A percentile compares a stretch with the other conserved stretches of the same genome.
phyloP scores from a whole-genome alignment of 1,140 invertebrate genomes.

The Eueides isabella region DNA sequence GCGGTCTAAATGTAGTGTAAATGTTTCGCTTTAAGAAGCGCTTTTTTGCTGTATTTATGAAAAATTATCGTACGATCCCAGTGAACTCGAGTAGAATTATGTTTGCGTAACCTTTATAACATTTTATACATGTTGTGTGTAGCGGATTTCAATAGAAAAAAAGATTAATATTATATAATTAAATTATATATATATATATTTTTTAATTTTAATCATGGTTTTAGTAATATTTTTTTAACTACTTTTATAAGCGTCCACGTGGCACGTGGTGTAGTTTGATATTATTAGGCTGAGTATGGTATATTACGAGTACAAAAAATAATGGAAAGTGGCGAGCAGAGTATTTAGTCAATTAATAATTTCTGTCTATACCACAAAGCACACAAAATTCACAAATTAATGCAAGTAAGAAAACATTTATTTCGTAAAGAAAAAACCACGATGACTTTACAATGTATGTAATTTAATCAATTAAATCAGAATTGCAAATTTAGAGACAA shows the following conservation, averaged over 20 bases:
- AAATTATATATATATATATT: too few species aligned
- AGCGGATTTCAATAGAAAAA: constrained; percentile 9
- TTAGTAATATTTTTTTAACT: neutral
- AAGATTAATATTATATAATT: neutral
- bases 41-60: constrained; percentile 33
- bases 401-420: neutral
- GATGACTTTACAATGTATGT: neutral
- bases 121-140: constrained; percentile 17
- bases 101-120: constrained; percentile 21
- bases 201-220: too few species aligned
- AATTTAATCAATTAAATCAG: neutral
- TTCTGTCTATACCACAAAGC: neutral
- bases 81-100: constrained; percentile 34
- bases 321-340: too few species aligned
- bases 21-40: constrained; percentile 37
- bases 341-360: too few species aligned
- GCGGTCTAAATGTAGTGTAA: constrained; percentile 35
- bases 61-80: constrained; percentile 54
- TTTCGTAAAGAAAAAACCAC: neutral
- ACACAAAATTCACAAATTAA: neutral
- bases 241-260: neutral
- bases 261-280: neutral
- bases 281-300: too few species aligned
- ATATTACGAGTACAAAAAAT: too few species aligned
- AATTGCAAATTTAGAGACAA: neutral